Evolutionary conservation across 2,797 vertebrate genomes (phyloP).

Genomic region (Manis crassicaudata): DNA sequence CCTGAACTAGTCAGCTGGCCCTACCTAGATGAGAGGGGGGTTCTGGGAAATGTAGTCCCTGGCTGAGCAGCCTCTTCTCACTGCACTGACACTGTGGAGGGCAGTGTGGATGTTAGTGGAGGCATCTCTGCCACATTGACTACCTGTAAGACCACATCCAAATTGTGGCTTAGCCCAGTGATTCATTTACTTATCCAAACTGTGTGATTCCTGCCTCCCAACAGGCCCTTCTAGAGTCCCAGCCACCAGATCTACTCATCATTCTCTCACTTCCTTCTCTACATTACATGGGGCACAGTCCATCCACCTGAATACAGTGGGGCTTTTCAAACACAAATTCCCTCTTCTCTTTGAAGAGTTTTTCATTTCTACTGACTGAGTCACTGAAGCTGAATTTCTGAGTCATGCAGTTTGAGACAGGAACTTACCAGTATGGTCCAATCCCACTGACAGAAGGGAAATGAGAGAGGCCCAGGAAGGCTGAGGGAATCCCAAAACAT

Average conservation of each 20-base stretch:
- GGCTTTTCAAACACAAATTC: neutral
- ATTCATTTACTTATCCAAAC: neutral
- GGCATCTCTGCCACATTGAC: neutral
- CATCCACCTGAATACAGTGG: neutral
- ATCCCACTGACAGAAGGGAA: neutral
- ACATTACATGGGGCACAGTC: neutral
- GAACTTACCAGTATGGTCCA: neutral
- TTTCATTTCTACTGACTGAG: neutral
- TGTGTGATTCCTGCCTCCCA: neutral
- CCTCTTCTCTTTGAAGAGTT: neutral
- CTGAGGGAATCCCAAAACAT: neutral
- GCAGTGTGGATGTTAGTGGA: no score
- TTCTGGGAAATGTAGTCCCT: conserved; percentile 39
- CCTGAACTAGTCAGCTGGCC: neutral
- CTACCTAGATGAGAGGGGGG: neutral
- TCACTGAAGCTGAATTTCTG: neutral
- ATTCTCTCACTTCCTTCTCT: neutral
- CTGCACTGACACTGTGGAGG: neutral
- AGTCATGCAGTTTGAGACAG: neutral
- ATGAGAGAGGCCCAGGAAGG: neutral
- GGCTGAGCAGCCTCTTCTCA: neutral
- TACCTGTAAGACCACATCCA: neutral
- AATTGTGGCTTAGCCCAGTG: neutral
- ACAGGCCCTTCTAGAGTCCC: neutral
- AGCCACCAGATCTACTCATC: neutral